Evolutionary conservation across 2,888 invertebrate species (phyloP), one percentile per base, ranked within the genome.

Genomic region (Tenodera sinensis): DNA sequence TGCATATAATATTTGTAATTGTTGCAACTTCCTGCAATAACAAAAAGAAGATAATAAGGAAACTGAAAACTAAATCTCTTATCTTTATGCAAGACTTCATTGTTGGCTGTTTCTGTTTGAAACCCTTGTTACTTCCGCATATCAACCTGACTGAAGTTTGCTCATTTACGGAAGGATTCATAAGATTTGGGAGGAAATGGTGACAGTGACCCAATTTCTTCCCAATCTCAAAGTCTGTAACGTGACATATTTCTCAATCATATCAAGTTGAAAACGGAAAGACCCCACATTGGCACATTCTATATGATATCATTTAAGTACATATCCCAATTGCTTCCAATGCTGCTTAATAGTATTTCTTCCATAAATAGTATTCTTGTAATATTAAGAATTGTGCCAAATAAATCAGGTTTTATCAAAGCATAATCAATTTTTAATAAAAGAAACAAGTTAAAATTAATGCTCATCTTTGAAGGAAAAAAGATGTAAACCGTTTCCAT

Each of bases 351-450:
- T 87, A 82, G 83, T 71, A 15, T 87, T 82, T 87, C 87, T 87
- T 87, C 87, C 87, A 87, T 87, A 15, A 83, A 81, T 87, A n/a
- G 81, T 82, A 87, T 82, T 81, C 30, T 85, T 86, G 28, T 84
- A 83, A 85, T 83, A 85, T 83, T 89, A 82, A 89, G 82, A 89
- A 30, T 87, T 90, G 90, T 90, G 90, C 90, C 90, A 90, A 90
- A 90, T 71, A 71, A 71, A 20, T 71, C 54, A 71, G 54, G 54
- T 71, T 71, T 71, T 71, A 71, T 71, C 54, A 20, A 71, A 71
- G 54, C 54, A 71, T 71, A 71, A 71, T 47, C 83, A 89, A n/a
- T 89, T 89, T 89, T 89, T 89, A 87, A 88, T 87, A 89, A 42
- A 87, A 86, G 85, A 88, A 88, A 83, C 71, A 47, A 89, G 83